Evolutionary conservation across 2,888 invertebrate species (phyloP).

Genomic region (Esperia sulphurella): DNA sequence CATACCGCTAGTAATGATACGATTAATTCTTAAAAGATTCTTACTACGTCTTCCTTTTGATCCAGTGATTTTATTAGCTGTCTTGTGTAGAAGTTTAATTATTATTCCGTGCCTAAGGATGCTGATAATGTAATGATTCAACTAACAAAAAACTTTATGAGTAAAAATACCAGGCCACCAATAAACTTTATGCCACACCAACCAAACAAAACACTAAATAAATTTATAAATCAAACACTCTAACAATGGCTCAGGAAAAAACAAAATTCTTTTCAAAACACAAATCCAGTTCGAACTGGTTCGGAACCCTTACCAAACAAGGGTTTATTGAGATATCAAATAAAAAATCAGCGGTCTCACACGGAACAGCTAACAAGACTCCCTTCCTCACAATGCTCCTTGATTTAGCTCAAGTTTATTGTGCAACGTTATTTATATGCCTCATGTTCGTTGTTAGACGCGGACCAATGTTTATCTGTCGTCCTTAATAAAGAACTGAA

Average conservation of each 20-base stretch:
- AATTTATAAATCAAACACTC: conserved; percentile 68
- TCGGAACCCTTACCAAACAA: conserved; percentile 53
- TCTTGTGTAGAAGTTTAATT: background rate
- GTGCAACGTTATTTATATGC: conserved; percentile 75
- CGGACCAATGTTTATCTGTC: conserved; percentile 43
- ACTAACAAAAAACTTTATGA: conserved; percentile 6
- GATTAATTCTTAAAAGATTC: no score
- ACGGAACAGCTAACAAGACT: conserved; percentile 62
- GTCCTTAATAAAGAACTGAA: conserved; percentile 22
- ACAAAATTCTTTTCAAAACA: conserved; percentile 41
- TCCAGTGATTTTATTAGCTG: no score
- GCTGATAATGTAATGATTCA: background rate
- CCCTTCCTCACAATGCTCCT: conserved; percentile 68
- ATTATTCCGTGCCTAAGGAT: background rate
- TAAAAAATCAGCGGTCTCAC: conserved; percentile 75
- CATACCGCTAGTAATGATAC: no score
- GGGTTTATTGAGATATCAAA: conserved; percentile 77
- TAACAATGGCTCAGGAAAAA: conserved; percentile 23
- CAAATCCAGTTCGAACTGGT: conserved; percentile 43
- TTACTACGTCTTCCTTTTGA: no score
- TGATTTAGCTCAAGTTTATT: conserved; percentile 75
- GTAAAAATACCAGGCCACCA: conserved; percentile 32
- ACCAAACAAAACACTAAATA: conserved; percentile 59
- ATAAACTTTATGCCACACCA: conserved; percentile 53
- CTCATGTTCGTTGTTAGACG: conserved; percentile 53